Conservation (phyloP, 2,888 invertebrate genomes). For the Heteropelma amictum region DNA sequence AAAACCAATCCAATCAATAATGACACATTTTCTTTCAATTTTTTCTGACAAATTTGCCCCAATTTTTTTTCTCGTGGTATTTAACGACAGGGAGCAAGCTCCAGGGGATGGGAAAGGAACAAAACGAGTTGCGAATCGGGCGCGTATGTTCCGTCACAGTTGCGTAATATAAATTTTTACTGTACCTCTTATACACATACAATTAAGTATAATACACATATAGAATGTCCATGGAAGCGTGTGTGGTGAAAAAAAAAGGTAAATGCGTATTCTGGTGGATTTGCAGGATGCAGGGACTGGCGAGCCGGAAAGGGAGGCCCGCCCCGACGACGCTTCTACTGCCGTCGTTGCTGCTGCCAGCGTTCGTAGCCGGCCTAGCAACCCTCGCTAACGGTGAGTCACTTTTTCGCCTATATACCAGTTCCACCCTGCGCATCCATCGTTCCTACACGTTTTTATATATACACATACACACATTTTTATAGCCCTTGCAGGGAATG, state of each 20-base stretch:
- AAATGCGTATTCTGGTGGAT: constrained; percentile 52
- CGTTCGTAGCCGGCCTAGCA: constrained; percentile 63
- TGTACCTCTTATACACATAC: too few relatives aligned
- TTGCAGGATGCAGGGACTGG: constrained; percentile 74
- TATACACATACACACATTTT: background rate
- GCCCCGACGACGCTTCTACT: constrained; percentile 67
- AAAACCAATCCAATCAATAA: too few relatives aligned
- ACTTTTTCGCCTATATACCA: constrained; percentile 59
- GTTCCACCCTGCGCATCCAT: constrained; percentile 1
- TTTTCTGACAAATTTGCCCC: too few relatives aligned
- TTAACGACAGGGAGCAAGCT: too few relatives aligned
- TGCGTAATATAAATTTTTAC: too few relatives aligned
- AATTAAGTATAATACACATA: too few relatives aligned
- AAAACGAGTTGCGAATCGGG: too few relatives aligned
- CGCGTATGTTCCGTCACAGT: too few relatives aligned
- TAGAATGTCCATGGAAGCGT: background rate
- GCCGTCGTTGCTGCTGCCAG: constrained; percentile 65
- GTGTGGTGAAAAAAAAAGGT: constrained; percentile 28
- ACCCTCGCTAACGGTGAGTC: constrained; percentile 75
- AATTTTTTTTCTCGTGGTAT: too few relatives aligned
- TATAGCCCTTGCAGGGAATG: too few relatives aligned
- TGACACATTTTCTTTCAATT: too few relatives aligned
- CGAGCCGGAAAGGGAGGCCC: constrained; percentile 70
- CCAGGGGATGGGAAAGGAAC: too few relatives aligned
- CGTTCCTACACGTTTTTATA: background rate